These are phyloP conservation scores for Graphium colonna DNA, from an alignment of 2,888 invertebrate genomes.

Conservation along the genomic window DNA sequence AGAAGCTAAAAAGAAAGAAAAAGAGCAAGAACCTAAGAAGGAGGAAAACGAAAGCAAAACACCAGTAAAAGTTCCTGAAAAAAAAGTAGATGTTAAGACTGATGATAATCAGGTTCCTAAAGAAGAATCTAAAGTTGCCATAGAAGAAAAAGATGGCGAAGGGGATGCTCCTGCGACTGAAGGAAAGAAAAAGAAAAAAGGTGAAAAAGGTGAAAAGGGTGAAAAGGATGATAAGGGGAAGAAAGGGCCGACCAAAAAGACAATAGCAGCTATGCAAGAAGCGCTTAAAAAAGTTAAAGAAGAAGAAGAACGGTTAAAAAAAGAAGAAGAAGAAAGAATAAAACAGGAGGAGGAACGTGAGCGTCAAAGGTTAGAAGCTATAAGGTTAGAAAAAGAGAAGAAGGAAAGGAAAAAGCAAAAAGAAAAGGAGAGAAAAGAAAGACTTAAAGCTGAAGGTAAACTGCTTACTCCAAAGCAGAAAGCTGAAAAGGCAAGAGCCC, in stretches of 20 bases:
- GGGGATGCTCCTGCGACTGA: conserved; percentile 54
- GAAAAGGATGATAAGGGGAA: conserved; percentile 81
- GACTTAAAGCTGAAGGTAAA: conserved; percentile 98
- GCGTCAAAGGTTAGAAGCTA: conserved; percentile 85
- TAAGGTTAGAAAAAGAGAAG: conserved; percentile 90
- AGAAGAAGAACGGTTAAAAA: conserved; percentile 88
- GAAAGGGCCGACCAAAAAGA: conserved; percentile 90
- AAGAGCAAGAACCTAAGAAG: conserved; percentile 55
- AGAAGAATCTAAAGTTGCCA: conserved; percentile 61
- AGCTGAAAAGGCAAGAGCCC: conserved; percentile 92
- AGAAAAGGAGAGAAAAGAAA: conserved; percentile 94
- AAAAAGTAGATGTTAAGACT: conserved; percentile 42
- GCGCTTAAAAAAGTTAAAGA: conserved; percentile 92
- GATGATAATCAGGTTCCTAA: conserved; percentile 43
- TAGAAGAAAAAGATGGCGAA: conserved; percentile 56
- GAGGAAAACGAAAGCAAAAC: conserved; percentile 44
- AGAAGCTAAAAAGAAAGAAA: conserved; percentile 82
- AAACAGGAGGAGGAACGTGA: conserved; percentile 87
- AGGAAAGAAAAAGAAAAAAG: conserved; percentile 72
- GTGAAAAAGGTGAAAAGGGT: conserved; percentile 57
- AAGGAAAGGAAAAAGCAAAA: conserved; percentile 94
- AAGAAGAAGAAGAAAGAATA: conserved; percentile 90
- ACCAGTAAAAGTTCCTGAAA: conserved; percentile 36
- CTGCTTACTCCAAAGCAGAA: conserved; percentile 96
- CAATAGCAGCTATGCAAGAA: conserved; percentile 95